These are phyloP conservation scores for Parascotia fuliginaria DNA, from an alignment of 2,888 invertebrate species.

Conservation along the genomic window DNA sequence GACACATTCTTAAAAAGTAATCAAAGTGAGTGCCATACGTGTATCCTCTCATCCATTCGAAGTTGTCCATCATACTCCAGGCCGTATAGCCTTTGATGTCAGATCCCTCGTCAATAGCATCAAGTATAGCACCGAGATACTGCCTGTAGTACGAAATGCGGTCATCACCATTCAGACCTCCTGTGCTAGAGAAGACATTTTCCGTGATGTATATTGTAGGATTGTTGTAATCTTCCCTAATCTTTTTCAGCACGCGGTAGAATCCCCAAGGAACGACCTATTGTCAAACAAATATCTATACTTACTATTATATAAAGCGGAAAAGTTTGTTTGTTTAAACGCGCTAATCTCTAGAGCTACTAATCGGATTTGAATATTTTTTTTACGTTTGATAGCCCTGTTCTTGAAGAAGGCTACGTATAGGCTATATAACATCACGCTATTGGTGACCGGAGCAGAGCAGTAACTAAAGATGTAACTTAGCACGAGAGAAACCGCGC, in stretches of 20 bases:
- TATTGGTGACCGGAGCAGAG: too few species aligned
- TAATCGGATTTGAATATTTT: too few species aligned
- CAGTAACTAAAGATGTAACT: too few species aligned
- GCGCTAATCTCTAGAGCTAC: too few species aligned
- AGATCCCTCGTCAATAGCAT: conserved; percentile 70
- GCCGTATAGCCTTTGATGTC: conserved; percentile 78
- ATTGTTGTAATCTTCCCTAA: conserved; percentile 77
- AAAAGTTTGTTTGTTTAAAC: too few species aligned
- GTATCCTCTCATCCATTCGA: conserved; percentile 85
- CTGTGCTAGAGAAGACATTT: conserved; percentile 72
- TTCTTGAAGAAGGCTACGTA: too few species aligned
- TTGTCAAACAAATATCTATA: conserved; percentile 8
- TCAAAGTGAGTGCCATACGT: conserved; percentile 53
- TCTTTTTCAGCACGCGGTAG: conserved; percentile 77
- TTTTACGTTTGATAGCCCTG: too few species aligned
- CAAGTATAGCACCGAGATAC: conserved; percentile 65
- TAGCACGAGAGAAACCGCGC: too few species aligned
- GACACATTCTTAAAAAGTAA: neutral
- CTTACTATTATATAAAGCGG: too few species aligned
- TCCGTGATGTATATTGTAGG: conserved; percentile 84
- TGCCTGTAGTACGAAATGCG: conserved; percentile 63
- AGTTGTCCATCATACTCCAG: conserved; percentile 87
- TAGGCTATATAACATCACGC: too few species aligned
- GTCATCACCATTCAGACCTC: conserved; percentile 67
- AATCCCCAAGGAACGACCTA: conserved; percentile 85